Evolutionary conservation across 2,888 invertebrate genomes (phyloP), one percentile per base, ranked within the genome.

Genomic region (Athripsodes cinereus): DNA sequence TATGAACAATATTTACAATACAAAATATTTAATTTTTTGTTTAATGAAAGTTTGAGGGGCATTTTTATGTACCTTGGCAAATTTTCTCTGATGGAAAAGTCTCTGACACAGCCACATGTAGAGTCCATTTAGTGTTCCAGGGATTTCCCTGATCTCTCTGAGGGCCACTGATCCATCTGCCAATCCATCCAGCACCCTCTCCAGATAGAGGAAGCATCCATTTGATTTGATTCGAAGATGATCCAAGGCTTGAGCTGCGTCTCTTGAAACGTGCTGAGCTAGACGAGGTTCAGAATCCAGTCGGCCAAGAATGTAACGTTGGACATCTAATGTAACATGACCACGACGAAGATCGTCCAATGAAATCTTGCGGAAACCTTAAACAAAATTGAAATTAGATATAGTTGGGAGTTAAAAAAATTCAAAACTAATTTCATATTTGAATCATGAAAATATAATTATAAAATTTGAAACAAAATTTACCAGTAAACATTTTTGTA

Each of bases 181-280:
- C 1, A 96, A 93, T 0, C 96, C 96, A 66, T 96, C 95, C 49
- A 96, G 72, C 0, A 95, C 87, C 75, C 92, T 90, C 69, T 92
- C 92, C 62, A 93, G 72, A 66, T 93, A 94, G 2, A 94, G 79
- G 63, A 94, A 86, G 66, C 93, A 94, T 0, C 96, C 97, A 68
- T 96, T 96, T 69, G 94, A 94, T 74, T 97, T 97, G 66, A 97
- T 96, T 68, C 96, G 88, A 44, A 97, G 78, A 68, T 96, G 95
- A 73, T 97, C 96, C 2, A 97, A 75, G 73, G 95, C 94, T 65
- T 96, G 96, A 0, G 96, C 96, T 0, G 96, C 96, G 69, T 92
- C 92, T 57, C 89, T 80, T 46, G 92, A 93, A 62, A 96, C 87
- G 68, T 96, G 93, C 61, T 92, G 92, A 35, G 92, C 79, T 8